Base-by-base conservation (phyloP, 2,888 invertebrate species). In the Lepidocyrtoides sp. region DNA sequence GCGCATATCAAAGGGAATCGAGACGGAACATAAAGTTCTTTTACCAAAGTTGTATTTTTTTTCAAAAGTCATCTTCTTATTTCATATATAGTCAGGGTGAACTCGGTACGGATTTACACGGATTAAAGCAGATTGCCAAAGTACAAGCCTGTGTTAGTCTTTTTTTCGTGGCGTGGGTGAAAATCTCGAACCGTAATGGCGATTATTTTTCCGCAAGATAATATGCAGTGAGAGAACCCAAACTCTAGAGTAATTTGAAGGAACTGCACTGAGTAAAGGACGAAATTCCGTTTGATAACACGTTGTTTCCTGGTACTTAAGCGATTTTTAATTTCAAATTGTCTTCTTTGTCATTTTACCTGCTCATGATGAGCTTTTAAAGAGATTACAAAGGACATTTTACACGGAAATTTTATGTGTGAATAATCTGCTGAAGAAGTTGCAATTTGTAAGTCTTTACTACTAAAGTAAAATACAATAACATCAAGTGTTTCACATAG, bases 101-200 rank as follows among this genome's bases (percentile, higher is more conserved):
- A n/a, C n/a, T n/a, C n/a, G n/a, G n/a, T n/a, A n/a, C n/a, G n/a
- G n/a, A n/a, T n/a, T n/a, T n/a, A n/a, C n/a, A n/a, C n/a, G n/a
- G n/a, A 36, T 4, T 36, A 48, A 48, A 48, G 12, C 48, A 48
- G 14, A 48, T n/a, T 14, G 2, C 14, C 48, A 7, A 36, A 48
- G 1, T 4, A 17, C 2, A 20, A 54, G 54, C 3, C 54, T 36
- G 36, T 54, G 54, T 54, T 20, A 54, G 44, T 48, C 14, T 14
- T 48, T 17, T 2, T 54, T 54, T 54, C 17, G 17, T 54, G 44
- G 14, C 20, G 17, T n/a, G 51, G 17, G 17, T 17, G n/a, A 54
- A 54, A 54, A 54, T 54, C 54, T 5, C 2, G 17, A 60, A 60
- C 60, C 60, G 60, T 60, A 26, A 60, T 60, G 60, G 60, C 60